Conservation (phyloP, 1,140 invertebrate species). For the Diuraphis noxia region DNA sequence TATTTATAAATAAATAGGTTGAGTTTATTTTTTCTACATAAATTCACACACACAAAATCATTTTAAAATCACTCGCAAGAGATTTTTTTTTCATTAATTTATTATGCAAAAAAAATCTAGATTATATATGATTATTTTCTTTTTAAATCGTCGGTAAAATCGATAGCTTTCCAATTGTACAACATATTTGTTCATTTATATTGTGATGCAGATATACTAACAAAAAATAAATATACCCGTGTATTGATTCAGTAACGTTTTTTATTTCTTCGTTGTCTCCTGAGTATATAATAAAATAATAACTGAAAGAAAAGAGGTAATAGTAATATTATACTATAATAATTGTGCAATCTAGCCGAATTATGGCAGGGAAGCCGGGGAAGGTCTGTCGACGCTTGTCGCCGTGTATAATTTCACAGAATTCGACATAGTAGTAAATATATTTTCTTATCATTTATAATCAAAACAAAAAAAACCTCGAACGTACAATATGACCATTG, state of each 20-base stretch:
- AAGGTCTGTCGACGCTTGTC: not conserved
- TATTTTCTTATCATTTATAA: not conserved
- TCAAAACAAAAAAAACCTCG: constrained; percentile 7
- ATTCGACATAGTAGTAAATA: not conserved
- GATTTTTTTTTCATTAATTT: not conserved
- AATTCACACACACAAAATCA: not conserved
- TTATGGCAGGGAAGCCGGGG: not conserved
- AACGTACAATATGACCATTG: not conserved
- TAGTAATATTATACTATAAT: not conserved
- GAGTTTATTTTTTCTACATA: not conserved
- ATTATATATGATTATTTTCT: too few species aligned
- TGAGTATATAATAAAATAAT: not conserved
- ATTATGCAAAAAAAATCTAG: not conserved
- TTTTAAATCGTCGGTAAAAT: not conserved
- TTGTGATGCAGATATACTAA: not conserved
- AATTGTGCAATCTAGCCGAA: not conserved
- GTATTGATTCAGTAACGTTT: not conserved
- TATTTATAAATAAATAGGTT: constrained; percentile 12
- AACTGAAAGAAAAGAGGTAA: not conserved
- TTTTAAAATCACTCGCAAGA: not conserved
- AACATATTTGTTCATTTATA: not conserved
- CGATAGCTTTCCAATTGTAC: not conserved
- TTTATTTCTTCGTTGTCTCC: not conserved
- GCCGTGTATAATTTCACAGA: not conserved
- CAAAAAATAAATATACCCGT: not conserved